Conservation (phyloP, 2,113 vertebrate genomes). For the Myotis davidii region DNA sequence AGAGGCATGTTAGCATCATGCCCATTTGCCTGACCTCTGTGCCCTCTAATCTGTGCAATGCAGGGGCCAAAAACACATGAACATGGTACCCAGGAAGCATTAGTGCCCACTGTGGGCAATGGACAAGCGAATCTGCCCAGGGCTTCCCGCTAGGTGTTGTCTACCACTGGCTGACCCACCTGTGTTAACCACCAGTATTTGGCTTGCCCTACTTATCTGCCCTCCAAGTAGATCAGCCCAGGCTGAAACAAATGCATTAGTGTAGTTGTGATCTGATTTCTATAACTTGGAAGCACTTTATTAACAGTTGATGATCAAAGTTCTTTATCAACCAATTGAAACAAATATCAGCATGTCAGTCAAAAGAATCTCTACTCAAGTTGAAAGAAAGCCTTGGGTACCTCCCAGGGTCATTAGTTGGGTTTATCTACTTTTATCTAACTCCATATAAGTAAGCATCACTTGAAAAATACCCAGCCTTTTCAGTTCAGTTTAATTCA, state of each 20-base stretch:
- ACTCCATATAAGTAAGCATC: neutral
- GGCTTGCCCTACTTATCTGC: neutral
- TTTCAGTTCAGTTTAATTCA: constrained; percentile 28
- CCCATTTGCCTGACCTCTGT: neutral
- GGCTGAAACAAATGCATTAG: neutral
- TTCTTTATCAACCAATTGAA: constrained; percentile 1
- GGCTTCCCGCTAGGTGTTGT: neutral
- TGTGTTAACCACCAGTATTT: neutral
- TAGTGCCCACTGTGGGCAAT: neutral
- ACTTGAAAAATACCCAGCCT: neutral
- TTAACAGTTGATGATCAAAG: neutral
- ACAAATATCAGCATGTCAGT: neutral
- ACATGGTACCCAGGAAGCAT: neutral
- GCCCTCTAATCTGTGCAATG: neutral
- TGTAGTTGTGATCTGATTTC: neutral
- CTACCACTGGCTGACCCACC: neutral
- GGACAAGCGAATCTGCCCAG: neutral
- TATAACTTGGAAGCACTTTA: neutral
- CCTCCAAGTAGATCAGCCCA: neutral
- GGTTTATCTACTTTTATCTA: neutral
- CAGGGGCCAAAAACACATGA: neutral
- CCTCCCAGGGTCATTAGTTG: neutral
- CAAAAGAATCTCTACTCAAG: neutral
- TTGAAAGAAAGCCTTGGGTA: constrained; percentile 3
- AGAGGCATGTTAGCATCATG: neutral